Base-by-base conservation (phyloP, 2,888 invertebrate species). In the Spodoptera exigua region DNA sequence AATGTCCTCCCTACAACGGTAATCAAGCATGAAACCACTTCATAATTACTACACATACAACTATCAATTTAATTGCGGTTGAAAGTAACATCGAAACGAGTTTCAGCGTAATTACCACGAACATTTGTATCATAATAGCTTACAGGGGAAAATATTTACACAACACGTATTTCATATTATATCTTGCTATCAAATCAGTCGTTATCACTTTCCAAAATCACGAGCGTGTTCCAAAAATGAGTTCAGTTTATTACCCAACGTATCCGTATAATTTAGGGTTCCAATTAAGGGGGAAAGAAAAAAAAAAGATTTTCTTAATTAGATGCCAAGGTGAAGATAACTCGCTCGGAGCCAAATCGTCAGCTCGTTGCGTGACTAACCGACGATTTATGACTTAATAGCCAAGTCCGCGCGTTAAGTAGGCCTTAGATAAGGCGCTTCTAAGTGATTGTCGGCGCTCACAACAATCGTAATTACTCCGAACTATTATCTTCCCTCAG, bases 381-480 rank as follows among this genome's bases (percentile, higher is more conserved):
- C 74, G 73, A 87, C 89, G 91, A 94, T 93, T 94, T 93, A 94
- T 93, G 92, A 92, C 93, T 94, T 93, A 93, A 94, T 94, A 93
- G 92, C 86, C 79, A 82, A 88, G 89, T 88, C 88, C 84, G 89
- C 88, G 88, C 92, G 91, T 91, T 93, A 93, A 93, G 92, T 92
- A 93, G 91, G 89, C 80, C 91, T 92, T 89, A 93, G 93, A 93
- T 93, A 93, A 94, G 93, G 90, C 87, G 89, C 88, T 87, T 91
- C 90, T 94, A 93, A 93, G 93, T 94, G 93, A 94, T 93, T 93
- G 93, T 93, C 93, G 93, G 92, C 89, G 85, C 89, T 92, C 93
- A 92, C 93, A 93, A 93, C 93, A 93, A 93, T 92, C 90, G 93
- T 93, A 94, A 94, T 93, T 93, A 93, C 91, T 93, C 92, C 85